phyloP scores from a whole-genome alignment of 2,797 vertebrate species.

The Tenualosa ilisha region DNA sequence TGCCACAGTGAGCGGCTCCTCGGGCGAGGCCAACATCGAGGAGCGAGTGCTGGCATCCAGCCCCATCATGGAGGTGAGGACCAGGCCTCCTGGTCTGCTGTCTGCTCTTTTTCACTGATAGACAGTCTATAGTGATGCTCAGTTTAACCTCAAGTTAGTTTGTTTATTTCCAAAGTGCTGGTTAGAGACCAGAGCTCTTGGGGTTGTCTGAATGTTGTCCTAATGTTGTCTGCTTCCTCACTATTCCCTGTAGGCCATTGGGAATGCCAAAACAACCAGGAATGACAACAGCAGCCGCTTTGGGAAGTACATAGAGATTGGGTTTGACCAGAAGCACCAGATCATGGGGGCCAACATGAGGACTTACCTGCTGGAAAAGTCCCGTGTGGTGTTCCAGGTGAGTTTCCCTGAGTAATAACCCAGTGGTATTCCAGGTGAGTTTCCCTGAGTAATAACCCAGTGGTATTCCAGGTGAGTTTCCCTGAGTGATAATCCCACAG shows the following conservation, averaged over 20 bases:
- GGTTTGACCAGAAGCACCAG: slow-evolving; percentile 89
- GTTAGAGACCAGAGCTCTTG: background rate
- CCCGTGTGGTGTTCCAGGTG: slow-evolving; percentile 97
- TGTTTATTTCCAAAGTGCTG: background rate
- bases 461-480: no score
- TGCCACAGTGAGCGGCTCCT: slow-evolving; percentile 94
- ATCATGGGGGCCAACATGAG: slow-evolving; percentile 99
- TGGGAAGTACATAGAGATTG: slow-evolving; percentile 98
- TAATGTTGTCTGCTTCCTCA: no score
- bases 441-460: background rate
- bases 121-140: no score
- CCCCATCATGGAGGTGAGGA: slow-evolving; percentile 98
- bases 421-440: background rate
- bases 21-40: slow-evolving; percentile 94
- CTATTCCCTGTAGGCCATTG: slow-evolving; percentile 82
- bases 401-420: slow-evolving; percentile 31
- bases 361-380: slow-evolving; percentile 97
- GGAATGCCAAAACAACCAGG: slow-evolving; percentile 97
- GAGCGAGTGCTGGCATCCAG: slow-evolving; percentile 97
- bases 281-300: slow-evolving; percentile 99
- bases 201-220: no score
- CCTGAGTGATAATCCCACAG: no score
- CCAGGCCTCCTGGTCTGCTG: background rate
- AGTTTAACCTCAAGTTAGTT: background rate
- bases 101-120: background rate